Percentiles rank a stretch among this genome's conserved stretches.
phyloP scores from a whole-genome alignment of 2,113 vertebrate species.

The Micromys minutus region DNA sequence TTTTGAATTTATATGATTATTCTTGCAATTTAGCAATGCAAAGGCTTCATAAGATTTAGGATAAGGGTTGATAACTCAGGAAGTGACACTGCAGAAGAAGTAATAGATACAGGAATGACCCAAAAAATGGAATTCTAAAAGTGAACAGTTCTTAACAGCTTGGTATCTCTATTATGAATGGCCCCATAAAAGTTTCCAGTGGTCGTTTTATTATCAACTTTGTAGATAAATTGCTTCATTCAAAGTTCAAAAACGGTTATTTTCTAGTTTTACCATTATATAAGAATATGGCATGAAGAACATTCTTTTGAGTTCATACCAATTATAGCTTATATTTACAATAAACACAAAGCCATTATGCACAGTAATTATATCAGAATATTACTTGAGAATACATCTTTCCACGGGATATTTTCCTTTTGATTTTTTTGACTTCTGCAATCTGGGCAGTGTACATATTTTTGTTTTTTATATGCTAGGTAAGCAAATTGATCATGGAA shows the following conservation, averaged over 20 bases:
- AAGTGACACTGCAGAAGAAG: background rate
- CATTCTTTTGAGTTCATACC: background rate
- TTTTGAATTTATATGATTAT: background rate
- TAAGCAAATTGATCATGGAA: background rate
- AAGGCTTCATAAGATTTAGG: background rate
- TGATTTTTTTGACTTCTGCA: slow-evolving; percentile 7
- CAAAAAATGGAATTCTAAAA: background rate
- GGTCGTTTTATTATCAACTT: background rate
- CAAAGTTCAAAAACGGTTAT: background rate
- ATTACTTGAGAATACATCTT: background rate
- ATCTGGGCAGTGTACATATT: background rate
- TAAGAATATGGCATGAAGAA: background rate
- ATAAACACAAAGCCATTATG: background rate
- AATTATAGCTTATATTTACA: background rate
- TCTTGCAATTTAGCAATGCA: background rate
- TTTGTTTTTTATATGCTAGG: slow-evolving; percentile 28
- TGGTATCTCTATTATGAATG: background rate
- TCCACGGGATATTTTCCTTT: background rate
- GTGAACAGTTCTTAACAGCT: background rate
- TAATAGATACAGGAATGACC: background rate
- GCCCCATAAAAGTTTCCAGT: background rate
- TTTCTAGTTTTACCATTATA: background rate
- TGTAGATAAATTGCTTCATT: background rate
- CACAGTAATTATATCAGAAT: background rate
- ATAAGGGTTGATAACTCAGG: background rate